Base-by-base conservation (phyloP, 2,888 invertebrate species). In the Drosophila phalerata region DNA sequence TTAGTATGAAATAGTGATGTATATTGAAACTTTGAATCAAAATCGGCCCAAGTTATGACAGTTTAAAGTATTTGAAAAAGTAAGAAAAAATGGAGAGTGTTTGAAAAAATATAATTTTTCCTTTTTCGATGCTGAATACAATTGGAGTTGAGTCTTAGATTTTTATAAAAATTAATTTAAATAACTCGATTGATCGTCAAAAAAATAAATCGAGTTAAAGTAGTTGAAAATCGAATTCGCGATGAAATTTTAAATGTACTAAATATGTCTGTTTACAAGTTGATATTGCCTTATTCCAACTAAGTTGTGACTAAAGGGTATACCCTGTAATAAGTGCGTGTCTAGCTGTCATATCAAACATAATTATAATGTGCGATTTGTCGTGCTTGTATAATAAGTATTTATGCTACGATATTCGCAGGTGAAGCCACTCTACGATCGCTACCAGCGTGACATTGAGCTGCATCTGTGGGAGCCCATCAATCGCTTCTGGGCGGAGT, bases 401-500 rank as follows among this genome's bases (percentile, higher is more conserved):
- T 45, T 22, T 43, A 37, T 48, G 15, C 5, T 17, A 45, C 45
- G 48, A 55, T 60, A 67, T 66, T 88, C 90, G 2, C 87, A 94
- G 94, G 92, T 94, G 11, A 92, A 93, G 71, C 94, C 94, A 1
- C 92, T 94, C 51, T 93, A 93, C 81, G 93, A 94, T 69, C 92
- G 93, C 49, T 94, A 94, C 81, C 93, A 93, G 65, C 93, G 93
- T 40, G 93, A 93, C 73, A 93, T 94, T 52, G 93, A 93, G 76
- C 91, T 93, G 47, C 93, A 93, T 64, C 88, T 94, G 38, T 93
- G 93, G 84, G 94, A 94, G 82, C 92, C 93, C 6, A 93, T 94
- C 83, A 94, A 94, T 86, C 93, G 93, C 8, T 94, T 94, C 90
- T 94, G 95, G 94, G 94, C 94, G 15, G 94, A 94, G 73, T 94